Conservation (phyloP, 2,113 vertebrate genomes). For the Collichthys lucidus region DNA sequence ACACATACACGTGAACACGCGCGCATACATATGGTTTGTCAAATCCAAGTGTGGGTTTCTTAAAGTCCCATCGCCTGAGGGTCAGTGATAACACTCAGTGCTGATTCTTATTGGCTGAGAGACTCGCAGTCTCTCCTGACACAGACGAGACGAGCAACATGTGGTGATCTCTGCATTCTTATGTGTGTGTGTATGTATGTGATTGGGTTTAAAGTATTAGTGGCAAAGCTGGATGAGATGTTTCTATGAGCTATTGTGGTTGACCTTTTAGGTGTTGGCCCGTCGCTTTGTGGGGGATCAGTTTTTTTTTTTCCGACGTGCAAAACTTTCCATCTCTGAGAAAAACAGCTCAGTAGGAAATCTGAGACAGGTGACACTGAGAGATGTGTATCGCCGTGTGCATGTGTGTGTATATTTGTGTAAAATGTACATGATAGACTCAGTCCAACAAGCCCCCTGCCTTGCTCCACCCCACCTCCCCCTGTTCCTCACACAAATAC, state of each 20-base stretch:
- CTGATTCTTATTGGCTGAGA: slow-evolving; percentile 65
- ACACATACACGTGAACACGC: not conserved
- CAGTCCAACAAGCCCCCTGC: not conserved
- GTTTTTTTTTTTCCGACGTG: slow-evolving; percentile 43
- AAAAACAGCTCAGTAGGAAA: slow-evolving; percentile 53
- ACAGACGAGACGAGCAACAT: slow-evolving; percentile 56
- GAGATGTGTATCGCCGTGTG: not conserved
- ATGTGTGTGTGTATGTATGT: slow-evolving; percentile 46
- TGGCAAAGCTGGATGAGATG: slow-evolving; percentile 68
- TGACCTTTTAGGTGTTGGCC: slow-evolving; percentile 74
- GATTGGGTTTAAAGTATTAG: slow-evolving; percentile 75
- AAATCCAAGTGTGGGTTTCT: slow-evolving; percentile 50
- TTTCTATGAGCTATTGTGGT: slow-evolving; percentile 62
- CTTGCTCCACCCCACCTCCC: slow-evolving; percentile 2
- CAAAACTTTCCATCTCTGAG: slow-evolving; percentile 48
- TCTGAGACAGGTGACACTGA: slow-evolving; percentile 32
- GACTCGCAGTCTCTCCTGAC: slow-evolving; percentile 49
- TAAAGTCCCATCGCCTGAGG: slow-evolving; percentile 74
- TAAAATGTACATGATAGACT: slow-evolving; percentile 18
- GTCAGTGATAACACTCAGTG: slow-evolving; percentile 75
- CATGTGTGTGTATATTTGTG: not conserved
- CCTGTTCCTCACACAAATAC: slow-evolving; percentile 38
- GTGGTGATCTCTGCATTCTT: slow-evolving; percentile 33
- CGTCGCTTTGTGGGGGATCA: slow-evolving; percentile 56
- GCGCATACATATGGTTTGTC: slow-evolving; percentile 2